Conservation (phyloP, 2,113 vertebrate species). For the Sinocyclocheilus maitianheensis region DNA sequence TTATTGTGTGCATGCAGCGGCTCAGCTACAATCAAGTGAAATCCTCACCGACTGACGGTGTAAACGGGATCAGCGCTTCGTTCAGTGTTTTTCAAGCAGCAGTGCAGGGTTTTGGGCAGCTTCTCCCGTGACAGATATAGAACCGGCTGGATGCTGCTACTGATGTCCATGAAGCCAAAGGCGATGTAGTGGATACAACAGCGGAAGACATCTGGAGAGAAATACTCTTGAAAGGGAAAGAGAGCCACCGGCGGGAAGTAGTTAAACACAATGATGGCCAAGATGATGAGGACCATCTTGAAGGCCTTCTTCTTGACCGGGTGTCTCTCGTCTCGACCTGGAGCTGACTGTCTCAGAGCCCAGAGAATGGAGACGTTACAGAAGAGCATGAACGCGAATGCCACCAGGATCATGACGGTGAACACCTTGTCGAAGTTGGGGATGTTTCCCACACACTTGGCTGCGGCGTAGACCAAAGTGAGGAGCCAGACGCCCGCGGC, state of each 20-base stretch:
- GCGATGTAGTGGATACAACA: constrained; percentile 73
- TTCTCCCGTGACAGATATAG: constrained; percentile 74
- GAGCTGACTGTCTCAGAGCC: constrained; percentile 63
- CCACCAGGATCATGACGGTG: constrained; percentile 69
- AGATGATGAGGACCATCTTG: constrained; percentile 76
- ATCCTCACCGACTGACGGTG: neutral
- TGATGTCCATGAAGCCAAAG: constrained; percentile 77
- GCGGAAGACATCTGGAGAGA: constrained; percentile 58
- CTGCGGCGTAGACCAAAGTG: constrained; percentile 66
- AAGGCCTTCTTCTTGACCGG: constrained; percentile 78
- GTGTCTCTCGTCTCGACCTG: constrained; percentile 72
- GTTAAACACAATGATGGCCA: constrained; percentile 76
- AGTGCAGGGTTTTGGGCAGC: neutral
- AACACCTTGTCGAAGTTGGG: constrained; percentile 69
- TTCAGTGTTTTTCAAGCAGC: neutral
- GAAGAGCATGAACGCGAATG: constrained; percentile 75
- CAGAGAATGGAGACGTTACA: constrained; percentile 74
- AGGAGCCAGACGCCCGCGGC: constrained; percentile 66
- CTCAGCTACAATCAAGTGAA: neutral
- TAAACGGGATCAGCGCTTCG: neutral
- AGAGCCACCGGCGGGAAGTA: constrained; percentile 75
- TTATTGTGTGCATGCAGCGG: neutral
- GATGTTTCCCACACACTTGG: constrained; percentile 66
- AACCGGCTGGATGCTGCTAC: constrained; percentile 77
- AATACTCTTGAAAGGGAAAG: constrained; percentile 76